A percentile compares a stretch with the other conserved stretches of the same genome.
phyloP scores from a whole-genome alignment of 2,797 vertebrate genomes.

The Austrolebias charrua region DNA sequence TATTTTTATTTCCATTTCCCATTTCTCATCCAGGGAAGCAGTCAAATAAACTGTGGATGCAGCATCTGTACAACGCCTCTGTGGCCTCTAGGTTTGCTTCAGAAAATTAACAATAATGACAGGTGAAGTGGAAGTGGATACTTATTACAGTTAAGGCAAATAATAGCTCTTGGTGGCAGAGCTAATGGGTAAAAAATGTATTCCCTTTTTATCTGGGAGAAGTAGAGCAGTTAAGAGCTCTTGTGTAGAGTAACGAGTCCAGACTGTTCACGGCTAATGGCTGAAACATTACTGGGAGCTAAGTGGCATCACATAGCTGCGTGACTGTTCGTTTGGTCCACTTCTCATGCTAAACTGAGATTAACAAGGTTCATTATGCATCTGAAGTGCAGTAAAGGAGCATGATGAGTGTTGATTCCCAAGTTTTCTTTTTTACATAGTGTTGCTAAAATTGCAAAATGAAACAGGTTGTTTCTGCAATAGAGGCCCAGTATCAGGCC shows the following conservation, averaged over 20 bases:
- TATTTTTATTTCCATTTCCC: neutral
- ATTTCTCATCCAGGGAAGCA: conserved; percentile 31
- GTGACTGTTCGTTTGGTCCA: conserved; percentile 18
- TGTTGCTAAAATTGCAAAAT: conserved; percentile 1
- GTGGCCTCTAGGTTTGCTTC: conserved; percentile 73
- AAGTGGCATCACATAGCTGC: conserved; percentile 22
- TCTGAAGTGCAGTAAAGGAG: conserved; percentile 27
- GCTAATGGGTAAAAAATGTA: conserved; percentile 76
- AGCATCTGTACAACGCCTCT: conserved; percentile 52
- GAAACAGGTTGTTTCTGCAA: neutral
- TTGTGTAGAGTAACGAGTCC: conserved; percentile 44
- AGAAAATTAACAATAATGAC: conserved; percentile 72
- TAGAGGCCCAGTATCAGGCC: neutral
- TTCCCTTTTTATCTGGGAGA: conserved; percentile 59
- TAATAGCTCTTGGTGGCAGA: conserved; percentile 75
- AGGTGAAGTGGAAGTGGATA: conserved; percentile 61
- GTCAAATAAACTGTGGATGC: conserved; percentile 47
- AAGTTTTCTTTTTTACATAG: neutral
- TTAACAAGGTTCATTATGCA: conserved; percentile 42
- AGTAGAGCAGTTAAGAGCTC: conserved; percentile 68
- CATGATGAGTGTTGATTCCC: conserved; percentile 19
- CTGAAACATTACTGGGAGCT: conserved; percentile 26
- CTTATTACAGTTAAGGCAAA: conserved; percentile 67
- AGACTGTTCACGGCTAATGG: conserved; percentile 43
- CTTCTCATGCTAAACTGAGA: conserved; percentile 9